Conservation (phyloP, 2,113 vertebrate genomes). For the Gorilla gorilla region DNA sequence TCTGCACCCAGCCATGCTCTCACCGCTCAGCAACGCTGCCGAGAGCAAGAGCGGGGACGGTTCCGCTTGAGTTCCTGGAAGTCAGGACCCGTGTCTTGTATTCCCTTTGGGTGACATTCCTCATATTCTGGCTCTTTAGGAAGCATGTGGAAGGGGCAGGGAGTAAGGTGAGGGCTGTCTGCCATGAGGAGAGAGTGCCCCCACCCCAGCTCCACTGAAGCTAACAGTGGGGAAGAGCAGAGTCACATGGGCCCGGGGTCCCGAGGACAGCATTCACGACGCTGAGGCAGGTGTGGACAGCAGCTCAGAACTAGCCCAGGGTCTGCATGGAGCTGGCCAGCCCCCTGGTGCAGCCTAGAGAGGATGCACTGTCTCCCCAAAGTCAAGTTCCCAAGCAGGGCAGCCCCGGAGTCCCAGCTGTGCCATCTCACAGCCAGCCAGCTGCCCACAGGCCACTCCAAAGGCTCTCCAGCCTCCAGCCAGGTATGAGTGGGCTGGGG, state of each 20-base stretch:
- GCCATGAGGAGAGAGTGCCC: too few relatives aligned
- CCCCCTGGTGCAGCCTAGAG: not conserved
- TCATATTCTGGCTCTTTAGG: not conserved
- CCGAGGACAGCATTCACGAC: not conserved
- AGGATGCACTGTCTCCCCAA: not conserved
- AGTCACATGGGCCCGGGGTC: accelerated
- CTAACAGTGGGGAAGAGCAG: accelerated
- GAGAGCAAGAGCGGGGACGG: not conserved
- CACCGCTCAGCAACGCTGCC: not conserved
- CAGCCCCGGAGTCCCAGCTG: not conserved
- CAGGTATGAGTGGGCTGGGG: not conserved
- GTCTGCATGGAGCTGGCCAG: not conserved
- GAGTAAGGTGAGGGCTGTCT: not conserved
- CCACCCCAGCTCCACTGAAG: accelerated
- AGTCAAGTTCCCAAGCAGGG: not conserved
- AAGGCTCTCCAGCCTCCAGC: not conserved
- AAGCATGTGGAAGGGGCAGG: not conserved
- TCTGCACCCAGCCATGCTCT: not conserved
- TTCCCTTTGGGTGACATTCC: not conserved
- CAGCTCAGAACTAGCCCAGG: not conserved
- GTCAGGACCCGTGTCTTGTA: not conserved
- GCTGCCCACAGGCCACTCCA: not conserved
- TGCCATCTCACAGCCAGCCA: not conserved
- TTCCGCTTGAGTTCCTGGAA: not conserved
- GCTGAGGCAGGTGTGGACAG: not conserved